Base-by-base conservation (phyloP, 2,113 vertebrate species). In the Brachyhypopomus gauderio region DNA sequence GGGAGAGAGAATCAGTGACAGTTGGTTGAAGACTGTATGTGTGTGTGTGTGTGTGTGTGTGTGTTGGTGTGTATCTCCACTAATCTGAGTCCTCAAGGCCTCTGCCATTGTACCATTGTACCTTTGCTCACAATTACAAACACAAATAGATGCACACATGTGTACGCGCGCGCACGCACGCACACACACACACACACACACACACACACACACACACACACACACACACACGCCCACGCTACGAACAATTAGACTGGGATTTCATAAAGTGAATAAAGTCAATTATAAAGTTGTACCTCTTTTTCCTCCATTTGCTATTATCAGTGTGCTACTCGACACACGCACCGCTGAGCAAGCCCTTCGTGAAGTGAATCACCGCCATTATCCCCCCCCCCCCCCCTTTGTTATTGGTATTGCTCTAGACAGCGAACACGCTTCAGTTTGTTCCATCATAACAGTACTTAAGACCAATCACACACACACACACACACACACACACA, bases 1-100 rank as follows among this genome's bases (percentile, higher is more conserved):
- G 52, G 66, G 64, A 78, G 38, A 67, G 38, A 62, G 58, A 64
- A 45, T 60, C 45, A 20, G 45, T 64, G 81, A 71, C 82, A 85
- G 83, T 82, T 85, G 84, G 64, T 80, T 80, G 41, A 79, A 78
- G 74, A 59, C 58, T 78, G 78, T 73, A 58, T 30, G 59, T 60
- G 23, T 59, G 45, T 55, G 41, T 70, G 79, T 62, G 55, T 55
- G 25, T 52, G 56, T 63, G 56, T 36, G 27, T 62, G 63, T 69
- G 22, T 77, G 60, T 56, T 19, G 34, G 66, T 58, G 38, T 30
- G 12, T 36, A 64, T 58, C 11, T 11, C 56, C 69, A 70, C 16
- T 16, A 64, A 48, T 63, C 25, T 64, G 36, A 55, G 23, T 66
- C n/a, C 71, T 66, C 59, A 80, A 74, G 23, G 36, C 73, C 41